Base-by-base conservation (phyloP, 53 echinoderm and acorn worm genomes). In the Holothuria leucospilota region DNA sequence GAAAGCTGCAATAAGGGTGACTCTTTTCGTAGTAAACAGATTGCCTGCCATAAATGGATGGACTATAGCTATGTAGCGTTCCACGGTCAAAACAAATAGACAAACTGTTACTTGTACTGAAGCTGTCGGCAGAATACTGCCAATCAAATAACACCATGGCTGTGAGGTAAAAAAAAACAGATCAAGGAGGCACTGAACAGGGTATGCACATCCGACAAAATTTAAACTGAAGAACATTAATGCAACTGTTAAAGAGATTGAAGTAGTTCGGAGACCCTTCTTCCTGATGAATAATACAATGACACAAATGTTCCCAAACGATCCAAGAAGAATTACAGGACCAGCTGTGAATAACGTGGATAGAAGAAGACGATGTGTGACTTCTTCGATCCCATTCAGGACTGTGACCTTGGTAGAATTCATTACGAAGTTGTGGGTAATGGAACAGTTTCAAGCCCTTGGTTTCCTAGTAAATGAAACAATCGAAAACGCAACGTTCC, bases 301-400 rank as follows among this genome's bases (percentile, higher is more conserved):
- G 0, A 70, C 70, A 16, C 28, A 29, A 38, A 70, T 26, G 4
- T 12, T 30, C 20, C 70, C 40, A 30, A 70, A 70, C 8, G 70
- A 13, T 70, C 70, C 70, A 28, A 70, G 2, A 14, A 70, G 70
- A 25, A 30, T 14, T 20, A 29, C 15, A 29, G 70, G 70, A 13
- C 70, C 70, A 13, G 28, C 20, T 70, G 70, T 70, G 39, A 70
- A 70, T 70, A 70, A 38, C 34, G 28, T 29, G 16, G 39, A 70
- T 12, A 70, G 30, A 13, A 70, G 30, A 70, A 70, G 30, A 30
- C 39, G 34, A 13, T 39, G 20, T 34, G 70, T 70, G 8, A 70
- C 13, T 29, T 70, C 70, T 14, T 70, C 27, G 10, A 70, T 70
- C 10, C 39, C 30, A 29, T 70, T 70, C 46, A 46, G 46, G 6